Conservation (phyloP, 2,797 vertebrate species). For the Sebastes baramenuke region DNA sequence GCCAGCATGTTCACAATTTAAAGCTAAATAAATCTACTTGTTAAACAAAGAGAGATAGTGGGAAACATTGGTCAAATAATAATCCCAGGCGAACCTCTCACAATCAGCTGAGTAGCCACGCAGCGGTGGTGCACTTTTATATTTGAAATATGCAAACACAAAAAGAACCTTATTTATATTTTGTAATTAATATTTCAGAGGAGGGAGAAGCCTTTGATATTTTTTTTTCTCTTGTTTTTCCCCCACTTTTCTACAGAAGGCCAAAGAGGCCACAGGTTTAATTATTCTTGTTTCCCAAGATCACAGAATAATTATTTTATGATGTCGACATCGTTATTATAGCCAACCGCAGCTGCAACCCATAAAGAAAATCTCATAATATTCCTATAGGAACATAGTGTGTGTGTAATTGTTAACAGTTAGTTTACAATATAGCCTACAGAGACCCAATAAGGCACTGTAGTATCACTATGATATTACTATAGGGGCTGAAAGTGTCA, state of each 20-base stretch:
- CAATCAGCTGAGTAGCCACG: neutral
- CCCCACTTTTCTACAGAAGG: neutral
- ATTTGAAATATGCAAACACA: conserved; percentile 23
- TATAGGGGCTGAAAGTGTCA: neutral
- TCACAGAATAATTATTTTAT: neutral
- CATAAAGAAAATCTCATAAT: neutral
- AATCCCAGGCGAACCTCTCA: neutral
- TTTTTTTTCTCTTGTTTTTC: neutral
- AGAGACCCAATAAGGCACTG: neutral
- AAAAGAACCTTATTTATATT: neutral
- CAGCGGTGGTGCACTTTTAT: neutral
- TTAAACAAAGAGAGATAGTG: neutral
- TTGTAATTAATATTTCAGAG: conserved; percentile 16
- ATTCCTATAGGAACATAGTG: neutral
- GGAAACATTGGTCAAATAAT: neutral
- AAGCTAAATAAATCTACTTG: neutral
- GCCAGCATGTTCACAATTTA: neutral
- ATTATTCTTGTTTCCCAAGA: conserved; percentile 4
- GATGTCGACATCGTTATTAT: neutral
- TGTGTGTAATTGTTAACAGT: neutral
- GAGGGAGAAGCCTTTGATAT: conserved; percentile 19
- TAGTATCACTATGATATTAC: neutral
- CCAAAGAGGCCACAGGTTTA: neutral
- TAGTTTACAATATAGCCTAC: neutral
- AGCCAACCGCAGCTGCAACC: neutral